Evolutionary conservation across 1,140 invertebrate species (phyloP), one percentile per base, ranked within the genome.

Genomic region (Apis cerana): DNA sequence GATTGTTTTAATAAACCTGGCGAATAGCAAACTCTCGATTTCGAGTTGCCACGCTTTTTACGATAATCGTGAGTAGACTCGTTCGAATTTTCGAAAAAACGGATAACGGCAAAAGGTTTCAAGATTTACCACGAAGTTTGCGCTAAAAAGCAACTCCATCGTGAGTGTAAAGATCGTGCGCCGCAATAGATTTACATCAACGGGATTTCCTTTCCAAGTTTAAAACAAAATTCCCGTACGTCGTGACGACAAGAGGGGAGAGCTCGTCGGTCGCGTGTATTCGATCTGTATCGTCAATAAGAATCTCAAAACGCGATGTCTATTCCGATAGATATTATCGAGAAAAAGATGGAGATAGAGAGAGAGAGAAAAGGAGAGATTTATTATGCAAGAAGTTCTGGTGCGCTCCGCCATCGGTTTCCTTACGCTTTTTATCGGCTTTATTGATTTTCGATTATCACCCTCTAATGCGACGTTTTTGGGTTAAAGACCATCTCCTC

Each of bases 391-490:
- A 85, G 83, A 85, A 81, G 77, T 78, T 74, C n/a, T 27, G 54
- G 59, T 48, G 81, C 64, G 70, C 43, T 21, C n/a, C 23, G 12
- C 70, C 86, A 67, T 59, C 65, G 72, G 65, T 80, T 84, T 84
- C 83, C 85, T 87, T 64, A 67, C 75, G 59, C 82, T 87, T 80
- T 88, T 85, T 85, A 85, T 88, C 86, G 84, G 23, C 56, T 52
- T 83, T 88, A 85, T 88, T 88, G 86, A 88, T 88, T 88, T 88
- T 88, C 87, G 80, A 88, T 88, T 85, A 88, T 88, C 84, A 77
- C 65, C 77, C 68, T 75, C 80, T 88, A 88, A 88, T 82, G 87
- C 76, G 78, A 88, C 86, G 86, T 88, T 88, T 88, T 88, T 87
- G 85, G 86, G 86, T 88, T 87, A 88, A 88, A 88, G 86, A 88